Conservation (phyloP, 2,113 vertebrate species). For the Lepus europaeus region DNA sequence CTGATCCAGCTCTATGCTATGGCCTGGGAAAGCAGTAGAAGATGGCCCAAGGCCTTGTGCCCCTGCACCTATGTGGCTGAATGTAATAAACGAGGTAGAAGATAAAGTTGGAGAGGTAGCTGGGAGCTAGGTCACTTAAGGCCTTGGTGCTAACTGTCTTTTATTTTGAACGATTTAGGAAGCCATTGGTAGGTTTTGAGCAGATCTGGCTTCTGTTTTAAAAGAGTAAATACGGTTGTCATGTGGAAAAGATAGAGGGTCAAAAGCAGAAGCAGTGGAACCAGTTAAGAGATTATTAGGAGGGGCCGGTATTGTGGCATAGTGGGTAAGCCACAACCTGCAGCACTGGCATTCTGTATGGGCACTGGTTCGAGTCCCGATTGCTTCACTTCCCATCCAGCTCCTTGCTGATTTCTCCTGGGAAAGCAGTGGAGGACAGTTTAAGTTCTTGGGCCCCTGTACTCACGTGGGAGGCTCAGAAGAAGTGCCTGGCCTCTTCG, state of each 20-base stretch:
- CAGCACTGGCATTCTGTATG: too few species aligned
- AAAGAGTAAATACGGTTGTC: neutral
- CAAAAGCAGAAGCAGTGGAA: neutral
- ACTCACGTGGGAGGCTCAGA: too few species aligned
- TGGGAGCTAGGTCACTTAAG: neutral
- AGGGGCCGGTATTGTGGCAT: neutral
- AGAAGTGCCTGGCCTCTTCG: too few species aligned
- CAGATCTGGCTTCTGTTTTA: conserved; percentile 28
- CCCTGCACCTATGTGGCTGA: fast-evolving
- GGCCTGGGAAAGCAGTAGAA: too few species aligned
- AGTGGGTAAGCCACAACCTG: too few species aligned
- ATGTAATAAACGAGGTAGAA: neutral
- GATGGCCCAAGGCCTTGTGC: too few species aligned
- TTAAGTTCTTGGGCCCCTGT: too few species aligned
- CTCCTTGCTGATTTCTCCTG: too few species aligned
- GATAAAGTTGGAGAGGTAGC: neutral
- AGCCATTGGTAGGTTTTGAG: neutral
- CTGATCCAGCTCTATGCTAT: too few species aligned
- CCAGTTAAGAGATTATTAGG: neutral
- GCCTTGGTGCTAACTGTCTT: neutral
- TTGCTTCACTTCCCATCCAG: too few species aligned
- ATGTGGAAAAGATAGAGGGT: neutral
- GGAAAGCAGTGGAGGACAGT: too few species aligned
- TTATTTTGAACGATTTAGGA: conserved; percentile 9
- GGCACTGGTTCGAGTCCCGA: too few species aligned